These are phyloP conservation scores for Dione vanillae DNA, from an alignment of 2,888 invertebrate species.

Conservation along the genomic window DNA sequence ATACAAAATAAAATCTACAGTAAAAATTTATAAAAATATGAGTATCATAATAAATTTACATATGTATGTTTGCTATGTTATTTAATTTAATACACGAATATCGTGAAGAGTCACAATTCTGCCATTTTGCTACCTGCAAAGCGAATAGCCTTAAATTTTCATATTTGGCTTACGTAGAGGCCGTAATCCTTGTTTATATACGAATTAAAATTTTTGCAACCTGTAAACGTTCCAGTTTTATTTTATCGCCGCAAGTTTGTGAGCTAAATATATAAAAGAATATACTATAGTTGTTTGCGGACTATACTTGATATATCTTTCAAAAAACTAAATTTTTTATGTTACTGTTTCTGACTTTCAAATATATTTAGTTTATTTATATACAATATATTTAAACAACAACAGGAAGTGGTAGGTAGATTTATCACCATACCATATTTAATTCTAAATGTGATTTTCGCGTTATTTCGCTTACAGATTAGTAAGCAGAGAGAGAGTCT, in stretches of 20 bases:
- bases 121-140: constrained; percentile 12
- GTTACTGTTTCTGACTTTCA: no score
- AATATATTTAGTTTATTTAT: no score
- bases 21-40: background rate
- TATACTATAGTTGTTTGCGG: no score
- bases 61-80: background rate
- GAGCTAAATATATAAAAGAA: background rate
- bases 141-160: constrained; percentile 22
- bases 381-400: no score
- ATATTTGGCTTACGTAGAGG: constrained; percentile 21
- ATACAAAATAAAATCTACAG: background rate
- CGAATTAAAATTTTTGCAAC: constrained; percentile 22
- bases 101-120: constrained; percentile 8
- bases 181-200: constrained; percentile 20
- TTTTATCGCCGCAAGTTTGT: constrained; percentile 4
- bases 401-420: no score
- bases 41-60: background rate
- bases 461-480: no score
- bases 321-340: no score
- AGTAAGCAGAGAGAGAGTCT: no score
- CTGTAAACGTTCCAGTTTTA: constrained; percentile 14
- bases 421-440: no score
- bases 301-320: no score
- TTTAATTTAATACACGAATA: constrained; percentile 14
- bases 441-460: no score